A percentile compares a stretch with the other conserved stretches of the same genome.
These are phyloP conservation scores for Eilema griseolum DNA, from an alignment of 2,888 invertebrate species.

Conservation along the genomic window DNA sequence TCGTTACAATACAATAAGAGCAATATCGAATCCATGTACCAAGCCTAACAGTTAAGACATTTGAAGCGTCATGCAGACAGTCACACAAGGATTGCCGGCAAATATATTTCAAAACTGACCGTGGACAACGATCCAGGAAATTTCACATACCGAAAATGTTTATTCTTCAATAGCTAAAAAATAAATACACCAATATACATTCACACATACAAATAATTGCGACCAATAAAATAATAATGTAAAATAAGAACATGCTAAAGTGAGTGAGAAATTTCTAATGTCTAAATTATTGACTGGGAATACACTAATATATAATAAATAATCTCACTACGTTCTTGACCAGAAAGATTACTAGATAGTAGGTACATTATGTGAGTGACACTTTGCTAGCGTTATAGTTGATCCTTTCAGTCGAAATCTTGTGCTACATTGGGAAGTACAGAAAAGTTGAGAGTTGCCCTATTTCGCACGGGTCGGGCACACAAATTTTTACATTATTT, in stretches of 20 bases:
- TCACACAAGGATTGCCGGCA: slow-evolving; percentile 74
- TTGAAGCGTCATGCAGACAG: slow-evolving; percentile 80
- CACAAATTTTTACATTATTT: not conserved
- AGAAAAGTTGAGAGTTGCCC: not conserved
- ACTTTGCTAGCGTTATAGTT: not conserved
- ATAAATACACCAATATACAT: slow-evolving; percentile 86
- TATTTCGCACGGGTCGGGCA: too few relatives aligned
- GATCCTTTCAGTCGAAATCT: not conserved
- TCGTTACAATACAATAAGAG: slow-evolving; percentile 11
- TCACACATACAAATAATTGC: slow-evolving; percentile 56
- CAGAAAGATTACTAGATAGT: not conserved
- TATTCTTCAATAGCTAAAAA: slow-evolving; percentile 87
- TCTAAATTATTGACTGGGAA: slow-evolving; percentile 8
- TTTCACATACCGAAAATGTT: slow-evolving; percentile 87
- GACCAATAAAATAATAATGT: slow-evolving; percentile 42
- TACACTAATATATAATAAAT: not conserved
- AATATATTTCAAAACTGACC: slow-evolving; percentile 82
- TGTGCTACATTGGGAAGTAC: not conserved
- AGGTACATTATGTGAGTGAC: not conserved
- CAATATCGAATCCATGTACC: slow-evolving; percentile 26
- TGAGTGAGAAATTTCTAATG: slow-evolving; percentile 23
- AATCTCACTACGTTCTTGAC: not conserved
- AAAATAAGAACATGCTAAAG: slow-evolving; percentile 42
- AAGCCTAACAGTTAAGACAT: slow-evolving; percentile 41
- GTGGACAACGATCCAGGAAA: slow-evolving; percentile 84